Evolutionary conservation across 2,797 vertebrate species (phyloP).

Genomic region (Acomys russatus): DNA sequence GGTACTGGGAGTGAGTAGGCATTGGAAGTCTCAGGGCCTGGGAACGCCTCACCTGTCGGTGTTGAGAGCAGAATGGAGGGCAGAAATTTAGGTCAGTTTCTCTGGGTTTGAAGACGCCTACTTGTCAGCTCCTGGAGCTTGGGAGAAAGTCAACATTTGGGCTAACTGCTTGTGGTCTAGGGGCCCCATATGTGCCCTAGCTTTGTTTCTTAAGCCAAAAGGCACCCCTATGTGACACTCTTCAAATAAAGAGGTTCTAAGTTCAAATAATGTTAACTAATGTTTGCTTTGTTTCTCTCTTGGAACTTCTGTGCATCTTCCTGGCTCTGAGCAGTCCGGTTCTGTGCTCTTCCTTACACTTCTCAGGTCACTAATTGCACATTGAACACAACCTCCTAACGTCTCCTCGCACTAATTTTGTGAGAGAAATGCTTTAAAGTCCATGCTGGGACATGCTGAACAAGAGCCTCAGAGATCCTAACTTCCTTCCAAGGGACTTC

Average conservation of each 20-base stretch:
- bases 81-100: not conserved
- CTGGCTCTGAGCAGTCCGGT: not conserved
- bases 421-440: not conserved
- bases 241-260: not conserved
- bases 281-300: not conserved
- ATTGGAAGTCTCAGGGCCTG: not conserved
- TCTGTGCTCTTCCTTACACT: not conserved
- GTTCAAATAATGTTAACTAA: not conserved
- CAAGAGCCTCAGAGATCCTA: not conserved
- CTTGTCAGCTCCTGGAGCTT: not conserved
- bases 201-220: conserved; percentile 26
- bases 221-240: not conserved
- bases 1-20: not conserved
- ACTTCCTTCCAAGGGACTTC: not conserved
- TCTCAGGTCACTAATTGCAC: not conserved
- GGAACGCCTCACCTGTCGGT: not conserved
- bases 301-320: not conserved
- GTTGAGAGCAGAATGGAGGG: not conserved
- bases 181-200: not conserved
- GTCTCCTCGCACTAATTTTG: not conserved
- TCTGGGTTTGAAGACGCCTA: not conserved
- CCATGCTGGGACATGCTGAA: not conserved
- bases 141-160: not conserved
- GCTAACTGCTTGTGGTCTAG: not conserved
- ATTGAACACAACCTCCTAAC: not conserved